Percentiles rank a stretch among this genome's conserved stretches.
Evolutionary conservation across 2,888 invertebrate genomes (phyloP).

Genomic region (Limnephilus auricula): DNA sequence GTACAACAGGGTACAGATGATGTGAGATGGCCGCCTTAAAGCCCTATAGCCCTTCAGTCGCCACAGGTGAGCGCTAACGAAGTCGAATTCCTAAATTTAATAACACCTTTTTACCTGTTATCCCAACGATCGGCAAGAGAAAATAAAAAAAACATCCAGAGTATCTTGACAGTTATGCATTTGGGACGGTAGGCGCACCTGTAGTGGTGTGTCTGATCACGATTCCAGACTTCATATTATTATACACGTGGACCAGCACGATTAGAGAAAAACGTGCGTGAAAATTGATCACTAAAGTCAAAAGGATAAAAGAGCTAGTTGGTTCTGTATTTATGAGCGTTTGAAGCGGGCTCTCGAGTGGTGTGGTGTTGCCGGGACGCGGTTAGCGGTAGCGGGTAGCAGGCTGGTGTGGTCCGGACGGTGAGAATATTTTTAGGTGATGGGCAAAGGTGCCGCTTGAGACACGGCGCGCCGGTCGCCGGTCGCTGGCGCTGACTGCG

Average conservation of each 20-base stretch:
- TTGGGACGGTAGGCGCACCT: constrained; percentile 16
- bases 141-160: constrained; percentile 42
- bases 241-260: constrained; percentile 19
- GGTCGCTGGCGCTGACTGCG: neutral
- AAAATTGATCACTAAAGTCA: neutral
- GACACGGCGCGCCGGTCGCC: constrained; percentile 44
- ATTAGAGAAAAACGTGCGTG: neutral
- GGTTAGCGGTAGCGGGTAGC: constrained; percentile 13
- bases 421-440: constrained; percentile 62
- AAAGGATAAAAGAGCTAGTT: constrained; percentile 13
- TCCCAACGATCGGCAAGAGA: constrained; percentile 63
- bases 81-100: constrained; percentile 65
- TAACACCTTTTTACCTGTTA: constrained; percentile 66
- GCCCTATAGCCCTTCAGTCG: neutral
- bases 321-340: neutral
- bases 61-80: constrained; percentile 61
- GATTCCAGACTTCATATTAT: neutral
- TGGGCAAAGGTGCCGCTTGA: constrained; percentile 58
- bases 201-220: constrained; percentile 16
- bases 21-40: neutral
- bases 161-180: constrained; percentile 61
- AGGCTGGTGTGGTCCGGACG: constrained; percentile 33
- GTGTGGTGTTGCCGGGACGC: neutral
- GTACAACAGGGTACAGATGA: neutral
- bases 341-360: neutral